These are phyloP conservation scores for Dasypogon diadema DNA, from an alignment of 2,888 invertebrate genomes.

Conservation along the genomic window DNA sequence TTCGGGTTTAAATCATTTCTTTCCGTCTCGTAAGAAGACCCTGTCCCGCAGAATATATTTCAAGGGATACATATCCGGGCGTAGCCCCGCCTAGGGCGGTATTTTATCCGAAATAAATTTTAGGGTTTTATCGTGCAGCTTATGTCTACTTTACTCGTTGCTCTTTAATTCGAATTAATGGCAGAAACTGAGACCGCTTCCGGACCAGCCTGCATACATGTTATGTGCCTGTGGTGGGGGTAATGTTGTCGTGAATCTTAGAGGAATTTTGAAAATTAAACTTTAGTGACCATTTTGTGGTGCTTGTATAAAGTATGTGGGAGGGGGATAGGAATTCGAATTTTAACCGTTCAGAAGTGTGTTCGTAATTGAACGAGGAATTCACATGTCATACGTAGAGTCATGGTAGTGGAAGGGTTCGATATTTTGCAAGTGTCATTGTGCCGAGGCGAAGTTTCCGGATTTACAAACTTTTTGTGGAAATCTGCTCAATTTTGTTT, in stretches of 20 bases:
- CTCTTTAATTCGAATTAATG: constrained; percentile 36
- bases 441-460: too few species aligned
- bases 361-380: too few species aligned
- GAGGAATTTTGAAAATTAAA: constrained; percentile 8
- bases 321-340: not conserved
- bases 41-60: not conserved
- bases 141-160: constrained; percentile 8
- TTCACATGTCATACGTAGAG: too few species aligned
- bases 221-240: not conserved
- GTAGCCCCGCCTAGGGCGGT: not conserved
- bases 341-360: too few species aligned
- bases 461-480: too few species aligned
- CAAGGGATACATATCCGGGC: not conserved
- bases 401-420: too few species aligned
- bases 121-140: constrained; percentile 26
- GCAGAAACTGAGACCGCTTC: not conserved
- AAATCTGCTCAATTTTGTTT: too few species aligned
- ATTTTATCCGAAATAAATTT: constrained; percentile 28
- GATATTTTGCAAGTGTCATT: too few species aligned
- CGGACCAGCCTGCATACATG: not conserved
- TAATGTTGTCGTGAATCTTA: constrained; percentile 3
- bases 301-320: not conserved
- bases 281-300: constrained; percentile 20
- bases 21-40: not conserved
- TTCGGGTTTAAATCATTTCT: constrained; percentile 24